These are phyloP conservation scores for Sylvicola cinctus DNA, from an alignment of 2,888 invertebrate species.

Conservation along the genomic window DNA sequence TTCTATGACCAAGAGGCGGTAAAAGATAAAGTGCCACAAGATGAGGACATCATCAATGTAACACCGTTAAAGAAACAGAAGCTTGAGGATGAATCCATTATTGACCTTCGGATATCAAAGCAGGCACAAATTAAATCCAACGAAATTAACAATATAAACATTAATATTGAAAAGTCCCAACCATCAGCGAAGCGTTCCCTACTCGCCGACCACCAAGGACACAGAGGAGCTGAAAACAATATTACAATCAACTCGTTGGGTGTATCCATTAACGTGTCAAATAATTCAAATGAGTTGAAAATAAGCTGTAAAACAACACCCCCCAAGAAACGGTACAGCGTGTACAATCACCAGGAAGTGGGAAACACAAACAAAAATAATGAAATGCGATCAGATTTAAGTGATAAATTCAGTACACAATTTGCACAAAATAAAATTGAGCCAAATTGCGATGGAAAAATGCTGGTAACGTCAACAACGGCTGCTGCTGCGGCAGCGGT, in stretches of 20 bases:
- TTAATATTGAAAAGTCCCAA: slow-evolving; percentile 7
- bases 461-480: neutral
- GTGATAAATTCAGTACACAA: neutral
- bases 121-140: neutral
- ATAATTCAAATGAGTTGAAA: slow-evolving; percentile 8
- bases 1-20: slow-evolving; percentile 3
- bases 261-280: slow-evolving; percentile 9
- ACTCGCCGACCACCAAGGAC: too few species aligned
- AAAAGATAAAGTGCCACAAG: neutral
- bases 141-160: slow-evolving; percentile 6
- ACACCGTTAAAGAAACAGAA: neutral
- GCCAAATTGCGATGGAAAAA: neutral
- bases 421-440: too few species aligned
- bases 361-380: neutral
- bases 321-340: slow-evolving; percentile 8
- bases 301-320: slow-evolving; percentile 9
- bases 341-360: slow-evolving; percentile 1
- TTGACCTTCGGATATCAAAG: slow-evolving; percentile 5
- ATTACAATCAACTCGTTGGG: slow-evolving; percentile 6
- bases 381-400: neutral
- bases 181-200: neutral
- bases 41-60: neutral
- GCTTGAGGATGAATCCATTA: slow-evolving; percentile 1
- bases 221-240: slow-evolving; percentile 2
- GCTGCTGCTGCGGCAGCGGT: neutral